Percentiles rank a stretch among this genome's conserved stretches.
These are phyloP conservation scores for Salvelinus alpinus DNA, from an alignment of 2,113 vertebrate species.

Conservation along the genomic window DNA sequence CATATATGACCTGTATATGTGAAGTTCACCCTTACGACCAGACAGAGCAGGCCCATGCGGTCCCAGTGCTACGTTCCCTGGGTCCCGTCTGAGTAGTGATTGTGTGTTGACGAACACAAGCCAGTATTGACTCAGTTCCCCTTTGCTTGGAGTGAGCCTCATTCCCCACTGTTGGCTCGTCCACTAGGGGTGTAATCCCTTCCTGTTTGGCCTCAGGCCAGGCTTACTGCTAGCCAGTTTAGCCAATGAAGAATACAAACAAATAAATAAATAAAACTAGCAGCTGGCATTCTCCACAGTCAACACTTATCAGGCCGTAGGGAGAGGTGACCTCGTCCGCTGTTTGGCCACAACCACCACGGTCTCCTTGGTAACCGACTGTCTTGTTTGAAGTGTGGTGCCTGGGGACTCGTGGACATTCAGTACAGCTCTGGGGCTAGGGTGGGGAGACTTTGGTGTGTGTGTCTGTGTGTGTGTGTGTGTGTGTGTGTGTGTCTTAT, in stretches of 20 bases:
- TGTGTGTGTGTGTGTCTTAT: constrained; percentile 9
- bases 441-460: constrained; percentile 22
- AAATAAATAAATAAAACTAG: constrained; percentile 63
- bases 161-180: constrained; percentile 57
- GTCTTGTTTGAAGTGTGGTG: constrained; percentile 68
- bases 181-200: constrained; percentile 67
- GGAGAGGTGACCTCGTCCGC: constrained; percentile 69
- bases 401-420: constrained; percentile 49
- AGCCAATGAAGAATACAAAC: constrained; percentile 65
- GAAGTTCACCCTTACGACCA: too few species aligned
- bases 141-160: constrained; percentile 47
- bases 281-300: constrained; percentile 73
- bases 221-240: constrained; percentile 62
- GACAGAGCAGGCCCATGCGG: background rate
- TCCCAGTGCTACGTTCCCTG: background rate
- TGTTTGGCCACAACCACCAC: constrained; percentile 64
- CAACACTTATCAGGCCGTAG: constrained; percentile 70
- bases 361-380: constrained; percentile 76
- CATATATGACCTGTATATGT: too few species aligned
- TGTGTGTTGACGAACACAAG: constrained; percentile 51
- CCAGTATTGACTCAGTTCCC: constrained; percentile 67
- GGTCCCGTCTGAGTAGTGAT: constrained; percentile 53
- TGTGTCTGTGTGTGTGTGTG: constrained; percentile 9
- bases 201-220: constrained; percentile 68
- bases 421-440: constrained; percentile 28